phyloP scores from a whole-genome alignment of 2,797 vertebrate species.

The Cynopterus sphinx region DNA sequence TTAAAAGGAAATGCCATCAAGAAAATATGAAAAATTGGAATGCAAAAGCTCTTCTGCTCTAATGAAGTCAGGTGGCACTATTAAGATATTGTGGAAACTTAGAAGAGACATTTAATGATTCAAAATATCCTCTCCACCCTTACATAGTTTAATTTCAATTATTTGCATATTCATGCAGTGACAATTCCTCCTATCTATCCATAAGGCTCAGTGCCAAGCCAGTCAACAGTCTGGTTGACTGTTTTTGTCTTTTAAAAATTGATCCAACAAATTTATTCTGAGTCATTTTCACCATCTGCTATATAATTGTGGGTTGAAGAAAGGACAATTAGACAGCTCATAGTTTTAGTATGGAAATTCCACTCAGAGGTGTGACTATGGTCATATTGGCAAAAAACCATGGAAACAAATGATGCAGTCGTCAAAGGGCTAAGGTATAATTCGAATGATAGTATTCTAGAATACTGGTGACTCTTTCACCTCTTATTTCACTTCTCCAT shows the following conservation, averaged over 20 bases:
- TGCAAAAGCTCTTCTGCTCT: not conserved
- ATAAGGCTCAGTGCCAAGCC: slow-evolving; percentile 66
- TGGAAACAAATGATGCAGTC: slow-evolving; percentile 36
- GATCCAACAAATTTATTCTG: slow-evolving; percentile 73
- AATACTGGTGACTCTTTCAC: not conserved
- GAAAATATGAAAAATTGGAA: slow-evolving; percentile 46
- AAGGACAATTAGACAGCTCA: slow-evolving; percentile 54
- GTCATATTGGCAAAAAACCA: slow-evolving; percentile 51
- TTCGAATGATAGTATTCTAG: not conserved
- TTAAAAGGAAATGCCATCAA: slow-evolving; percentile 37
- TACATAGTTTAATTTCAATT: slow-evolving; percentile 57
- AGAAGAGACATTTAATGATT: not conserved
- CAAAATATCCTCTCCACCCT: slow-evolving; percentile 11
- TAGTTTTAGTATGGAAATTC: slow-evolving; percentile 44
- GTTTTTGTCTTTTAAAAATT: slow-evolving; percentile 72
- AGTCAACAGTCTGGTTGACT: slow-evolving; percentile 65
- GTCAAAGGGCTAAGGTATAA: slow-evolving; percentile 12
- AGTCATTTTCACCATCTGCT: slow-evolving; percentile 72
- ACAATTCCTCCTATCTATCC: slow-evolving; percentile 55
- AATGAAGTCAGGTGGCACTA: slow-evolving; percentile 57
- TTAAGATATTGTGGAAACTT: slow-evolving; percentile 21
- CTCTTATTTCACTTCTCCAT: not conserved
- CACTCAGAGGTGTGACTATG: slow-evolving; percentile 50
- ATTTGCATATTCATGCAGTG: slow-evolving; percentile 54
- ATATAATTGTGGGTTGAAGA: slow-evolving; percentile 62